Conservation (phyloP, 2,113 vertebrate genomes). For the Apteryx mantelli region DNA sequence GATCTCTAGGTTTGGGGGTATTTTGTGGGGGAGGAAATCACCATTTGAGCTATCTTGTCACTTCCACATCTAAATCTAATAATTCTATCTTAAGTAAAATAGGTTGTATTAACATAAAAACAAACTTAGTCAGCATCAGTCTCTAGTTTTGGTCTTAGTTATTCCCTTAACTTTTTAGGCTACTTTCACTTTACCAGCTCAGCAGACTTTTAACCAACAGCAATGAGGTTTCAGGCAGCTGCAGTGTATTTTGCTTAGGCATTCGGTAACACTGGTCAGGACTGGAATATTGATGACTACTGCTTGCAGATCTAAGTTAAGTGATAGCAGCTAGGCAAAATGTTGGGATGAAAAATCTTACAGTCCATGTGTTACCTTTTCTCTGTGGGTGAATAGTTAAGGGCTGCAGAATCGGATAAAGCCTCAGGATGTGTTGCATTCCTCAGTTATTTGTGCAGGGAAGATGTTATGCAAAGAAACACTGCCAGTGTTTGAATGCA, state of each 20-base stretch:
- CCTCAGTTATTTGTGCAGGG: not conserved
- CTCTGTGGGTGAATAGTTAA: not conserved
- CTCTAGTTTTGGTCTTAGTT: not conserved
- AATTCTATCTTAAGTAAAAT: not conserved
- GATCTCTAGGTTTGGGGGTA: not conserved
- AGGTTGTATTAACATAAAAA: not conserved
- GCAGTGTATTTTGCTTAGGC: not conserved
- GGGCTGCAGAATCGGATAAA: not conserved
- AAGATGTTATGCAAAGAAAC: not conserved
- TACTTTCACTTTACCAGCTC: not conserved
- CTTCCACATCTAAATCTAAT: not conserved
- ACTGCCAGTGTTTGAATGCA: not conserved
- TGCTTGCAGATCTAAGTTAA: not conserved
- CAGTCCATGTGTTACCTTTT: not conserved
- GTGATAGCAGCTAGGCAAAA: not conserved
- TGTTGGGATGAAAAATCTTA: not conserved
- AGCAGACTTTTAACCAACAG: not conserved
- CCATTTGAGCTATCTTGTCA: not conserved
- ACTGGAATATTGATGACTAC: not conserved
- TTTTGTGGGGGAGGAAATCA: too few species aligned
- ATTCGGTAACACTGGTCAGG: not conserved
- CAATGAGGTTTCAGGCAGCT: not conserved
- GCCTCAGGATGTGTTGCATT: not conserved
- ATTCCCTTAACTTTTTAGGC: not conserved
- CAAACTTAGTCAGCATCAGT: not conserved